These are phyloP conservation scores for Zoanthus sansibaricus DNA, from an alignment of 92 coral and sea anemone species.

Conservation along the genomic window DNA sequence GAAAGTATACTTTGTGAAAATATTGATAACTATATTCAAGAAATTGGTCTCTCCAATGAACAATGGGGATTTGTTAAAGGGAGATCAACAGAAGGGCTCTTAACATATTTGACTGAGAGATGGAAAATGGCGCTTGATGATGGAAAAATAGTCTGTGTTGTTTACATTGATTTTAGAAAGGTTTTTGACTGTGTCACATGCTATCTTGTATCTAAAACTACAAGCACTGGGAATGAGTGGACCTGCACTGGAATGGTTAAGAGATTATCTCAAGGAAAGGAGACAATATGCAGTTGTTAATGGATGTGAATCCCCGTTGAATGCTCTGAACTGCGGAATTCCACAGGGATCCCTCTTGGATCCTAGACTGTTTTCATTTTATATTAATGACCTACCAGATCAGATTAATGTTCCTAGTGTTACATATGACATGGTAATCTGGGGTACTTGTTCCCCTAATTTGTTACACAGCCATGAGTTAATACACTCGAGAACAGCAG, in stretches of 20 bases:
- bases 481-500: neutral
- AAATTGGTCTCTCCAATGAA: neutral
- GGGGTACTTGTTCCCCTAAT: neutral
- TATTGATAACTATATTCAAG: neutral
- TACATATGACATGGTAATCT: conserved; percentile 29
- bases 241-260: conserved; percentile 43
- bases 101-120: conserved; percentile 30
- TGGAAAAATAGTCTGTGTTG: conserved; percentile 59
- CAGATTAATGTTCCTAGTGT: conserved; percentile 48
- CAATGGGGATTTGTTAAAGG: neutral
- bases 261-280: conserved; percentile 41
- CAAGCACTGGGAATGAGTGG: conserved; percentile 52
- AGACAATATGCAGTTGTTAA: conserved; percentile 48
- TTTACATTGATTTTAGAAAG: conserved; percentile 63
- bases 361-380: conserved; percentile 59
- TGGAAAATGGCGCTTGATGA: conserved; percentile 70
- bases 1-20: neutral
- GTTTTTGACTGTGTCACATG: conserved; percentile 66
- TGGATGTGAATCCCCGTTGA: conserved; percentile 44
- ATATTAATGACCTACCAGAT: conserved; percentile 53
- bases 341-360: conserved; percentile 70
- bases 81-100: neutral
- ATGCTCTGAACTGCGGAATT: conserved; percentile 47
- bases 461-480: neutral
- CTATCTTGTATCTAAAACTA: conserved; percentile 52